Evolutionary conservation across 2,113 vertebrate species (phyloP), one percentile per base, ranked within the genome.

Genomic region (Austrofundulus limnaeus): DNA sequence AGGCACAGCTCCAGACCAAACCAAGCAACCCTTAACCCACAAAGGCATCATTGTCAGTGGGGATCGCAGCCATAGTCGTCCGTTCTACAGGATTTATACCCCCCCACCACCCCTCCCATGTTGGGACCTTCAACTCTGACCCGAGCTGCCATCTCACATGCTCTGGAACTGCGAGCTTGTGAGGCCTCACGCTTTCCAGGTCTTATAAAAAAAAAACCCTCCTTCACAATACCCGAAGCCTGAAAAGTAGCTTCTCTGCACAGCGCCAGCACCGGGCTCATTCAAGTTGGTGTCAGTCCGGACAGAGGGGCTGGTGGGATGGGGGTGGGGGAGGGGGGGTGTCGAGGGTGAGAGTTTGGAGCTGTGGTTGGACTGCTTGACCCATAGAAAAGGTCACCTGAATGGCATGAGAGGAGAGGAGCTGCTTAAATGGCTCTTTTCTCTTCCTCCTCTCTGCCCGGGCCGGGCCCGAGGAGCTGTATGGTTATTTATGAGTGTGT

Each of bases 401-500:
- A 75, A 85, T 84, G 85, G 81, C 85, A 82, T 80, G 82, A 84
- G 86, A 84, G 85, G 78, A 84, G 71, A 81, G 84, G 69, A 85
- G 77, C 74, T 78, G 66, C 59, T 78, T 90, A 90, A 90, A 89
- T 88, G 81, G 81, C 66, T 73, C 85, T 81, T 86, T 90, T 90
- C 83, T 90, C 80, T 82, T 81, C 76, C 72, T 54, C 85, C 89
- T 90, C 83, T 90, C 78, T 82, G 81, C 76, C 72, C 57, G 74
- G 83, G 81, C 72, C 78, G 42, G 64, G 69, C 60, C 79, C 69
- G 70, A 80, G 75, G 55, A 78, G 81, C 72, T 78, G 79, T 75
- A 80, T 84, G 79, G 86, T 89, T 91, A 87, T 89, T 90, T 89
- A 88, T 87, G 83, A 87, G 85, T 8, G 80, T 89, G 88, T 89